Evolutionary conservation across 2,113 vertebrate species (phyloP), one percentile per base, ranked within the genome.

Genomic region (Oncorhynchus tshawytscha): DNA sequence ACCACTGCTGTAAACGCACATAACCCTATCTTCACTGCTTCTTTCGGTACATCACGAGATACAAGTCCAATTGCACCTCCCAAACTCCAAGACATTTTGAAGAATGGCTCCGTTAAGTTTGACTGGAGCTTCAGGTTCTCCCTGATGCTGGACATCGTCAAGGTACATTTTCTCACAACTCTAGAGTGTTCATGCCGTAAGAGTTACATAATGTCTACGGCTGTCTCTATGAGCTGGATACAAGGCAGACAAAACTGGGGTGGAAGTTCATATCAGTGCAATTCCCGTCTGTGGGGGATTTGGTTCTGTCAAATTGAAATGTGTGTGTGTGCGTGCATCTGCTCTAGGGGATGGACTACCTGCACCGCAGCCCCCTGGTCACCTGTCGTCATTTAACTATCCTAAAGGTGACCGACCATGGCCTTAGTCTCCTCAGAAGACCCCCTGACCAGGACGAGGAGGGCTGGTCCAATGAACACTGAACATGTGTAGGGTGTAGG

Each of bases 91-190:
- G 84, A 89, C 74, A 86, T 87, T 69, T 76, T 87, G 67, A 77
- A 74, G 71, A 89, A 84, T 34, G 64, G 79, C 7, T 83, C 84
- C 18, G 87, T 88, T 57, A 88, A 81, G 51, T 70, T 86, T 48
- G 81, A 86, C 75, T 84, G 77, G 84, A 81, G 29, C n/a, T 87
- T 88, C 66, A 87, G 84, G 67, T 87, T 72, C 67, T 89, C 77
- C 22, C 77, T 84, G 29, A 81, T 86, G 85, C 67, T 86, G 54
- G 84, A 86, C 68, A 85, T 87, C 18, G 81, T 85, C 11, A 85
- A 87, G 82, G 85, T 87, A 78, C 60, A 54, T 6, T 25, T 25
- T 60, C 15, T 67, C 25, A 60, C 11, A 64, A 25, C 27, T 25
- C 51, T 22, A 16, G 24, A 9, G 18, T 60, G 22, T 60, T 59